Base-by-base conservation (phyloP, 2,113 vertebrate species). In the Vulpes ferrilata region DNA sequence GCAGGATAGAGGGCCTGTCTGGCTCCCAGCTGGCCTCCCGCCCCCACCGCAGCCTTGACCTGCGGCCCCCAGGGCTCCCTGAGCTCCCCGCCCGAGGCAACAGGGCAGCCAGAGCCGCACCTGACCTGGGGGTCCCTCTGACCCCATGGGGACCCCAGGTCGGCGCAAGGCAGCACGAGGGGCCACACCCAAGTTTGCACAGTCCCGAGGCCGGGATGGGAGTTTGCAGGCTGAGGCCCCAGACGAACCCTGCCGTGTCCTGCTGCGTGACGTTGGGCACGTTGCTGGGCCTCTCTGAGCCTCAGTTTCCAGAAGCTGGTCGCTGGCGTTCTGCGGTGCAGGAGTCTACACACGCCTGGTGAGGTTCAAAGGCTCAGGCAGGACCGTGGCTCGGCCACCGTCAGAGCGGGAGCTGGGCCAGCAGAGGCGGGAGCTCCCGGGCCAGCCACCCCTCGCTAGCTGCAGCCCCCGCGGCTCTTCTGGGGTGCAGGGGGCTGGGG, bases 111-210 rank as follows among this genome's bases (percentile, higher is more conserved):
- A n/a, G 0, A 79, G 23, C 16, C 11, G 43, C 20, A 74, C 38
- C 5, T 51, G 65, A 51, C 59, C n/a, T 55, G 13, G 38, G 87
- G 11, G 38, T 30, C 16, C 0, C 0, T 27, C 19, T 0, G 0
- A 22, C 9, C 74, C 64, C 32, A 0, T 3, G 35, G 60, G 65
- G 57, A 59, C 20, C 65, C 65, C 60, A 19, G 64, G 35, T 27
- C n/a, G 1, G 23, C 2, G 8, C 27, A 11, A 55, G n/a, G 38
- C n/a, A 65, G 13, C 57, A 11, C 0, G 1, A 51, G 38, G 4
- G 32, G 5, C 27, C 60, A 91, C 55, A 62, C 55, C 25, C 64
- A 43, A 5, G 32, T 53, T 22, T n/a, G 43, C 65, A 73, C 25
- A 48, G 59, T n/a, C 22, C 25, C 12, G 12, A 71, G 76, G 11